Percentiles rank a stretch among this genome's conserved stretches.
phyloP scores from a whole-genome alignment of 2,113 vertebrate species.

The Sterna hirundo region DNA sequence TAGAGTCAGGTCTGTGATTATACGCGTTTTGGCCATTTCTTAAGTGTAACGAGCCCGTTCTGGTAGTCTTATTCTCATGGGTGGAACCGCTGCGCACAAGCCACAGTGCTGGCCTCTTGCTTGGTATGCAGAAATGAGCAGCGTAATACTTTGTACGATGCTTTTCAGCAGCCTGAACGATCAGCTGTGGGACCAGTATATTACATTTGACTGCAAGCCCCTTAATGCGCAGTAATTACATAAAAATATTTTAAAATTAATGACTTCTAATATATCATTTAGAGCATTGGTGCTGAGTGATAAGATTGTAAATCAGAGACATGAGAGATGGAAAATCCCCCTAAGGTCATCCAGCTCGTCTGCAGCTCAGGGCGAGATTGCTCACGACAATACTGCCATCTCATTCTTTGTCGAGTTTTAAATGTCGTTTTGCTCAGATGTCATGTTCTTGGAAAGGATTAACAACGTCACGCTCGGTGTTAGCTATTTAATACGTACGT shows the following conservation, averaged over 20 bases:
- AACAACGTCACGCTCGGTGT: not conserved
- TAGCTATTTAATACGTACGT: not conserved
- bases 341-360: not conserved
- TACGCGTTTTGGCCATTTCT: not conserved
- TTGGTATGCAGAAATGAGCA: not conserved
- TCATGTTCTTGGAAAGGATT: not conserved
- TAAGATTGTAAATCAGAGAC: not conserved
- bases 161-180: not conserved
- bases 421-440: not conserved
- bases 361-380: not conserved
- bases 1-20: not conserved
- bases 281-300: not conserved
- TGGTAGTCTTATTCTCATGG: not conserved
- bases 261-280: slow-evolving; percentile 11
- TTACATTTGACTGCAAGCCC: not conserved
- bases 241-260: slow-evolving; percentile 31
- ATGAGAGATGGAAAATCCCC: slow-evolving; percentile 15
- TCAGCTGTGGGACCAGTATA: not conserved
- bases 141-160: not conserved
- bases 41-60: not conserved
- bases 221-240: slow-evolving; percentile 38
- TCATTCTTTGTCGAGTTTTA: not conserved
- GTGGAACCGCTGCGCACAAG: not conserved
- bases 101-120: not conserved
- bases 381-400: not conserved